Conservation (phyloP, 2,113 vertebrate genomes). For the Etia nguti region DNA sequence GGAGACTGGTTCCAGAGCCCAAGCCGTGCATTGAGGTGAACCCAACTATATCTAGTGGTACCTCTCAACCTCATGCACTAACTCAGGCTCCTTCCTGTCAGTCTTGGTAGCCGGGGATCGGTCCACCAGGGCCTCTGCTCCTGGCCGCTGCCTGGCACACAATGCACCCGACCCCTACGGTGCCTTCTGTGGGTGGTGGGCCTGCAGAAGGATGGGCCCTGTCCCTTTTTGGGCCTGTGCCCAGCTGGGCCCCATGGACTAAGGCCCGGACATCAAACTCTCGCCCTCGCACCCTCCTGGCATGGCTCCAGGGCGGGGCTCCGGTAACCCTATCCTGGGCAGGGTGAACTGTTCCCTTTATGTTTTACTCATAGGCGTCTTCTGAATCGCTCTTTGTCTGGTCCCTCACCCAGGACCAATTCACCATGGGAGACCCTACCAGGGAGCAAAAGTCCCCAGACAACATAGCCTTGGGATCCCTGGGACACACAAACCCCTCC, state of each 20-base stretch:
- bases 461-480: not conserved
- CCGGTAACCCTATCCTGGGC: not conserved
- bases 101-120: not conserved
- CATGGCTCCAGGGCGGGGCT: not conserved
- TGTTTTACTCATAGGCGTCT: not conserved
- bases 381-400: not conserved
- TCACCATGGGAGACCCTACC: not conserved
- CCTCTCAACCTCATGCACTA: not conserved
- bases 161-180: not conserved
- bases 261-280: not conserved
- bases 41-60: not conserved
- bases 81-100: not conserved
- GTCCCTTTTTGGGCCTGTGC: not conserved
- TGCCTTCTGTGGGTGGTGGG: not conserved
- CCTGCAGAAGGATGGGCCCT: too few relatives aligned
- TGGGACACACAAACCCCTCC: not conserved
- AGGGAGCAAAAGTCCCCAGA: not conserved
- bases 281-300: not conserved
- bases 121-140: not conserved
- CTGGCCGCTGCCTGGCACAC: not conserved
- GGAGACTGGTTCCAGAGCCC: not conserved
- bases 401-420: not conserved
- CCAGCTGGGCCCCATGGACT: not conserved
- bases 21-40: not conserved
- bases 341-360: not conserved